Percentiles rank a stretch among this genome's conserved stretches.
Conservation (phyloP, 2,888 invertebrate species). For the Drosophila cognata region DNA sequence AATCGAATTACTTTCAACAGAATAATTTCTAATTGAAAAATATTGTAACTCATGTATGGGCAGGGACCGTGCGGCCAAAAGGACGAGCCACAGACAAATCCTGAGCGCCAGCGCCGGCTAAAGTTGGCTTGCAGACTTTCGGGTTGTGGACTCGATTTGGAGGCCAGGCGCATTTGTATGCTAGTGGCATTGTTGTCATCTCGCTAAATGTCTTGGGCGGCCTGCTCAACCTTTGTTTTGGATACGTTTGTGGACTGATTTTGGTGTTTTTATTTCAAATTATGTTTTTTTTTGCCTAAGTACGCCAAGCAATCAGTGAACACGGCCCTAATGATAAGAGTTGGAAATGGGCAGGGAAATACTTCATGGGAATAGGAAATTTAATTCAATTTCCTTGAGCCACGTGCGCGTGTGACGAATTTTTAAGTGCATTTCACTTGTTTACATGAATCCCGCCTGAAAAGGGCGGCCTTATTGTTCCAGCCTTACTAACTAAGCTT, state of each 20-base stretch:
- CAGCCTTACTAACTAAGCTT: slow-evolving; percentile 29
- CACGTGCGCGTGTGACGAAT: slow-evolving; percentile 76
- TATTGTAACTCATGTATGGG: slow-evolving; percentile 83
- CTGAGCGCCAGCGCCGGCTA: slow-evolving; percentile 22
- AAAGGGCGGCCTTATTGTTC: neutral
- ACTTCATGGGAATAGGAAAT: slow-evolving; percentile 16
- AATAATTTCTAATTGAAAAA: slow-evolving; percentile 86
- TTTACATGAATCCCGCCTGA: slow-evolving; percentile 18
- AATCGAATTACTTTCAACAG: slow-evolving; percentile 86
- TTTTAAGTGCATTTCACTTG: slow-evolving; percentile 65
- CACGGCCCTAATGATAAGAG: slow-evolving; percentile 11
- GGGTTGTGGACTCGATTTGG: slow-evolving; percentile 20
- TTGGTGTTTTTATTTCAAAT: slow-evolving; percentile 29
- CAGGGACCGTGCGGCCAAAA: slow-evolving; percentile 32
- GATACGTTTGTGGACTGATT: slow-evolving; percentile 17
- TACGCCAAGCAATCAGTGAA: slow-evolving; percentile 22
- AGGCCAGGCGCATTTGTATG: slow-evolving; percentile 65
- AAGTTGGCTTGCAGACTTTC: slow-evolving; percentile 32
- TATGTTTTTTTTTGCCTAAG: slow-evolving; percentile 20
- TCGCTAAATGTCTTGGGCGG: slow-evolving; percentile 61
- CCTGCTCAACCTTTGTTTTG: slow-evolving; percentile 9
- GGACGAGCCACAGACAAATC: slow-evolving; percentile 48
- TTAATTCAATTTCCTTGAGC: slow-evolving; percentile 63
- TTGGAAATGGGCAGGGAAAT: neutral
- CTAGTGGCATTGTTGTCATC: slow-evolving; percentile 75